Conservation (phyloP, 2,113 vertebrate species). For the Gymnobelideus leadbeateri region DNA sequence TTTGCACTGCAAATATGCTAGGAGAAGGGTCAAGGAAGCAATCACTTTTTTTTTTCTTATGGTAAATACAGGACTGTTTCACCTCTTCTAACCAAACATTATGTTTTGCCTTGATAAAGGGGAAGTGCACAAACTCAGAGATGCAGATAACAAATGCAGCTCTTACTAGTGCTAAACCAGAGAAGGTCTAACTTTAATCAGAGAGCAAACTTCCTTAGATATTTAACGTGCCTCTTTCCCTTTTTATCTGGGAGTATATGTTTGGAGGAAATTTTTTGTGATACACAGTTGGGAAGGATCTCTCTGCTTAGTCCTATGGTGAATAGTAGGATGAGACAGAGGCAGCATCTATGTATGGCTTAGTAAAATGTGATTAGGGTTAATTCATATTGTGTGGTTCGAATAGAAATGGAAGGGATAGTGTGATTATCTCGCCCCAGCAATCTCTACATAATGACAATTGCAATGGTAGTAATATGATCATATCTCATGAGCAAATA, state of each 20-base stretch:
- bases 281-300: neutral
- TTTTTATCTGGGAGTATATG: neutral
- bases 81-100: neutral
- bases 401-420: neutral
- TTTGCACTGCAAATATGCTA: neutral
- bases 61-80: neutral
- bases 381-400: neutral
- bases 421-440: neutral
- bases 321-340: neutral
- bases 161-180: neutral
- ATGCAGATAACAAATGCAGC: neutral
- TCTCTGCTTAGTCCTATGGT: neutral
- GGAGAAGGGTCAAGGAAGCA: neutral
- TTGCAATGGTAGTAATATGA: neutral
- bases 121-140: neutral
- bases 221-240: neutral
- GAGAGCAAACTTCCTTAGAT: neutral
- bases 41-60: neutral
- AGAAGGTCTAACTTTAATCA: neutral
- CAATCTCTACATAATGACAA: neutral
- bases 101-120: neutral
- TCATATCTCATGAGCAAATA: neutral
- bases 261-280: neutral
- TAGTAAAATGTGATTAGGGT: neutral
- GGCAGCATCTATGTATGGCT: neutral